phyloP scores from a whole-genome alignment of 2,888 invertebrate genomes.

The Tuta absoluta region DNA sequence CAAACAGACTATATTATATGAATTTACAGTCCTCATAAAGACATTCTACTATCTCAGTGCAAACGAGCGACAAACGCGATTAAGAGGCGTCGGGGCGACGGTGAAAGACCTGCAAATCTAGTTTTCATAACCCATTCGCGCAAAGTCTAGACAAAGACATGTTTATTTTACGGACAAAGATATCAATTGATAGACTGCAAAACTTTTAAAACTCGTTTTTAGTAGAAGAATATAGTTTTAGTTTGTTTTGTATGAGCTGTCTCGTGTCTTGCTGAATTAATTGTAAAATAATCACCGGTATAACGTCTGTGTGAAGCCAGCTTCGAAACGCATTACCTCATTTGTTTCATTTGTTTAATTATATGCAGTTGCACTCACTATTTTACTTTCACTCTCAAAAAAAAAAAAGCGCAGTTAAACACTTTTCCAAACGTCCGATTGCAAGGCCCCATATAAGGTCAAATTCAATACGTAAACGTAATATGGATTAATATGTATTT shows the following conservation, averaged over 20 bases:
- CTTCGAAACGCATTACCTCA: too few species aligned
- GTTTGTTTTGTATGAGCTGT: background rate
- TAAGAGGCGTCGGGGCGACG: constrained; percentile 12
- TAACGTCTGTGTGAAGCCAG: too few species aligned
- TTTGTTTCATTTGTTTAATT: too few species aligned
- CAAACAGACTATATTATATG: background rate
- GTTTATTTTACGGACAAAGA: background rate
- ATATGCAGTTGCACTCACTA: too few species aligned
- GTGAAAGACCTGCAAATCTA: constrained; percentile 24
- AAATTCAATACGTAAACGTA: too few species aligned
- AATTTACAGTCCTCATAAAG: background rate
- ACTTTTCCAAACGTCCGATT: too few species aligned
- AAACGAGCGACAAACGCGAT: constrained; percentile 1
- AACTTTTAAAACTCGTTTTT: background rate
- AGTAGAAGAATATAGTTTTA: background rate
- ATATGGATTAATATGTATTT: too few species aligned
- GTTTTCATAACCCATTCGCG: constrained; percentile 15
- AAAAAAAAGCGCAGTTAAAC: too few species aligned
- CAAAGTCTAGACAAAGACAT: constrained; percentile 14
- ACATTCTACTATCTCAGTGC: background rate
- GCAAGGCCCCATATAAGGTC: too few species aligned
- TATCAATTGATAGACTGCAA: background rate
- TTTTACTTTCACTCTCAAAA: too few species aligned
- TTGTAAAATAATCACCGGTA: background rate
- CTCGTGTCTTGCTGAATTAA: background rate